These are phyloP conservation scores for Eumacrocentrus americanus DNA, from an alignment of 2,888 invertebrate genomes.

Conservation along the genomic window DNA sequence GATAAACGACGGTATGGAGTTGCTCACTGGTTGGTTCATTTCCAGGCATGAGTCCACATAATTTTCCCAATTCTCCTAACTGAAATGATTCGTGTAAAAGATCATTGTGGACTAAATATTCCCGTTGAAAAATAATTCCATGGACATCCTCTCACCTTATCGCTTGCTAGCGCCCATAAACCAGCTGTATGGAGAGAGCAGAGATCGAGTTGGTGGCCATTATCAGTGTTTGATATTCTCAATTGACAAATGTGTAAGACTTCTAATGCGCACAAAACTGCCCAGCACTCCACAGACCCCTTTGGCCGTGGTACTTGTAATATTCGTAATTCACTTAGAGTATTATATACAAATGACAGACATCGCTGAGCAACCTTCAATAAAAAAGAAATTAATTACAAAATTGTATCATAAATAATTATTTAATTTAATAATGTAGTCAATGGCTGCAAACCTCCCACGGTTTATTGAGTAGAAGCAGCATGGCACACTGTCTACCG, in stretches of 20 bases:
- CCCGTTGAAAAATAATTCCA: slow-evolving; percentile 17
- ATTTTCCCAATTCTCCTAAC: slow-evolving; percentile 82
- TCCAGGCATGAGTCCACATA: slow-evolving; percentile 90
- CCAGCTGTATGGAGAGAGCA: slow-evolving; percentile 87
- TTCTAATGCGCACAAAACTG: slow-evolving; percentile 89
- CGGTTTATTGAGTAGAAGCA: slow-evolving; percentile 74
- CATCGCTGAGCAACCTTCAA: slow-evolving; percentile 83
- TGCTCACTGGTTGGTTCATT: slow-evolving; percentile 83
- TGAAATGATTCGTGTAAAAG: slow-evolving; percentile 61
- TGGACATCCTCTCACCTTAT: slow-evolving; percentile 68
- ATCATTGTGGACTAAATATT: slow-evolving; percentile 11
- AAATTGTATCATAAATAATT: background rate
- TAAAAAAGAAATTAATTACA: slow-evolving; percentile 31
- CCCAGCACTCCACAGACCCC: slow-evolving; percentile 91
- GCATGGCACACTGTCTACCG: slow-evolving; percentile 88
- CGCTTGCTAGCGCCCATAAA: slow-evolving; percentile 86
- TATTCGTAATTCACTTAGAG: slow-evolving; percentile 81
- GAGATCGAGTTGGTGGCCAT: slow-evolving; percentile 67
- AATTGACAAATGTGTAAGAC: slow-evolving; percentile 82
- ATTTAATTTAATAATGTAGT: background rate
- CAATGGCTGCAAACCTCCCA: slow-evolving; percentile 72
- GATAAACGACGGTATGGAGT: slow-evolving; percentile 85
- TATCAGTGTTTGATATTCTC: slow-evolving; percentile 69
- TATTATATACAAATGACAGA: slow-evolving; percentile 88
- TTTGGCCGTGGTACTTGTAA: slow-evolving; percentile 79